These are phyloP conservation scores for Heliangelus exortis DNA, from an alignment of 2,797 vertebrate genomes.

Conservation along the genomic window DNA sequence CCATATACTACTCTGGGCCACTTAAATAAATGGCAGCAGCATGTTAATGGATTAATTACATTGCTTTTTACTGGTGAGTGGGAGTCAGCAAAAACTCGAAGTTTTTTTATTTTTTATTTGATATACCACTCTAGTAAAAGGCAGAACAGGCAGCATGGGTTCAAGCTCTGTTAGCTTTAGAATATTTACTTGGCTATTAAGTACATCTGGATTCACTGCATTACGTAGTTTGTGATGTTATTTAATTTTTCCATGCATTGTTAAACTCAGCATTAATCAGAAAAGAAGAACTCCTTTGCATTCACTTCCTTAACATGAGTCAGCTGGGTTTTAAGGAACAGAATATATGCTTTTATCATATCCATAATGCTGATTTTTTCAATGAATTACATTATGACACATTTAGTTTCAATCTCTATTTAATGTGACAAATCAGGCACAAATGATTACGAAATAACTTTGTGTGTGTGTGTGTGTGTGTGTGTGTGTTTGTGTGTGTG, in stretches of 20 bases:
- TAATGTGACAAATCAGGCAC: slow-evolving; percentile 89
- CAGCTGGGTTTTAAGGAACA: slow-evolving; percentile 15
- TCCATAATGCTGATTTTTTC: slow-evolving; percentile 59
- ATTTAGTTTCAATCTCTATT: slow-evolving; percentile 59
- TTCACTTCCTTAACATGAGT: slow-evolving; percentile 5
- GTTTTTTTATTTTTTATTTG: slow-evolving; percentile 42
- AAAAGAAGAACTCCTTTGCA: slow-evolving; percentile 34
- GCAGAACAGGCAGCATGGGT: slow-evolving; percentile 64
- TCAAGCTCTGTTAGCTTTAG: slow-evolving; percentile 62
- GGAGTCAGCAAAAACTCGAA: slow-evolving; percentile 45
- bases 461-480: slow-evolving; percentile 71
- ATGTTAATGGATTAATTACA: slow-evolving; percentile 56
- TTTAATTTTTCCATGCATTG: slow-evolving; percentile 50
- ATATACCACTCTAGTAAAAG: slow-evolving; percentile 65
- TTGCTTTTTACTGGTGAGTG: slow-evolving; percentile 33
- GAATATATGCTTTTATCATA: slow-evolving; percentile 15
- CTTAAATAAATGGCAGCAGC: slow-evolving; percentile 54
- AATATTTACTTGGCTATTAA: slow-evolving; percentile 64
- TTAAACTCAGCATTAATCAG: slow-evolving; percentile 27
- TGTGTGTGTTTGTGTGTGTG: slow-evolving; percentile 69
- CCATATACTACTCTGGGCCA: slow-evolving; percentile 48
- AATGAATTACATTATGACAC: slow-evolving; percentile 55
- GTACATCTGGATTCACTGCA: slow-evolving; percentile 62
- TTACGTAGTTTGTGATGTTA: slow-evolving; percentile 32
- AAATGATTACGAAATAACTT: slow-evolving; percentile 84